Conservation (phyloP, 2,113 vertebrate genomes). For the Leucosticte australis region DNA sequence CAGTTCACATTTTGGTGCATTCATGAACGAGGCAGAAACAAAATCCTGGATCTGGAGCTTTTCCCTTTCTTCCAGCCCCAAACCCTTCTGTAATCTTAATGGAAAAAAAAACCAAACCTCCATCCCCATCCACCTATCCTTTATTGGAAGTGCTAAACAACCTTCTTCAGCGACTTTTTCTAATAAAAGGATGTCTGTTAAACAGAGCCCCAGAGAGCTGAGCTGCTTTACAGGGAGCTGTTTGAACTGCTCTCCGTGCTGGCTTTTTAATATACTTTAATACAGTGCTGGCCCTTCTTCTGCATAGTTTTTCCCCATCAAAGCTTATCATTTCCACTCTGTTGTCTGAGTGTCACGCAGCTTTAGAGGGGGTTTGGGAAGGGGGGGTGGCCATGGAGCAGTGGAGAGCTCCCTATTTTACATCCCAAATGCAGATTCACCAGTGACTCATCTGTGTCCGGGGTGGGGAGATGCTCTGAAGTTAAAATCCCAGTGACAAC, state of each 20-base stretch:
- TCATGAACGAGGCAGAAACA: accelerated
- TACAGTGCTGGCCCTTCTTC: background rate
- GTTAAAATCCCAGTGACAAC: background rate
- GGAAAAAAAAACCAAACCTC: background rate
- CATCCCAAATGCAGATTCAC: background rate
- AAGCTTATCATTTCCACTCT: background rate
- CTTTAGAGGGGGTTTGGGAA: background rate
- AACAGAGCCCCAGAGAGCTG: conserved; percentile 30
- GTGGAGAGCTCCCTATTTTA: background rate
- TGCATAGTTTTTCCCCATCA: background rate
- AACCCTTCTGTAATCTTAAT: background rate
- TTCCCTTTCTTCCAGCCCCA: background rate
- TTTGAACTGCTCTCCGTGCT: background rate
- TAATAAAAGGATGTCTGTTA: conserved; percentile 48
- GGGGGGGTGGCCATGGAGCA: background rate
- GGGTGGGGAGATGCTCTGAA: background rate
- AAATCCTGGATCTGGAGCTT: background rate
- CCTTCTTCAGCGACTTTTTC: conserved; percentile 25
- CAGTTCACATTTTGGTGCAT: background rate
- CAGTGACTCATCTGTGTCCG: background rate
- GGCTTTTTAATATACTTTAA: conserved; percentile 49
- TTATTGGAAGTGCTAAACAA: conserved; percentile 34
- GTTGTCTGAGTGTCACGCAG: background rate
- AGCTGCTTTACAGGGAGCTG: conserved; percentile 41
- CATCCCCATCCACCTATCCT: background rate